A percentile compares a stretch with the other conserved stretches of the same genome.
These are phyloP conservation scores for Parochlus steinenii DNA, from an alignment of 2,888 invertebrate genomes.

Conservation along the genomic window DNA sequence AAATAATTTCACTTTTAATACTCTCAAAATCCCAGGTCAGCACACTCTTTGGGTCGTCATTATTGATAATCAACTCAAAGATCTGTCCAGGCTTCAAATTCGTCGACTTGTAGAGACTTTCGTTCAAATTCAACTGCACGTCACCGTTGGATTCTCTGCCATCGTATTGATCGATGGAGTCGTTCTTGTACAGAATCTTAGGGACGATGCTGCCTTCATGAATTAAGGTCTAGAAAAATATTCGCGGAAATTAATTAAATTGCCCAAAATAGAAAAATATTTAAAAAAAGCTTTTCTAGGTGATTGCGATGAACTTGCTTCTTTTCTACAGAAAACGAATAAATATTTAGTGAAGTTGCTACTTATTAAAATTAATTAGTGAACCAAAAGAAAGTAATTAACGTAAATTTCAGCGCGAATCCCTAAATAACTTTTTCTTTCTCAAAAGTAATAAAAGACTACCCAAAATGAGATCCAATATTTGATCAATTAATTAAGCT, in stretches of 20 bases:
- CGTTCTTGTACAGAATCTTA: constrained; percentile 62
- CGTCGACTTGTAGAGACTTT: constrained; percentile 26
- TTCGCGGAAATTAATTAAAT: constrained; percentile 2
- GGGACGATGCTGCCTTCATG: constrained; percentile 81
- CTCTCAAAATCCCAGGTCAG: constrained; percentile 96
- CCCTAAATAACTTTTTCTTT: too few species aligned
- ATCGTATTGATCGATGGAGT: constrained; percentile 13
- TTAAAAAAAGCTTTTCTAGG: too few species aligned
- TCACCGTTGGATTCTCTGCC: too few species aligned
- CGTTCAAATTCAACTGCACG: constrained; percentile 9
- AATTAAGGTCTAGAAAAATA: constrained; percentile 48
- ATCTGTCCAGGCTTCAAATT: constrained; percentile 35
- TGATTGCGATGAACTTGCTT: too few species aligned
- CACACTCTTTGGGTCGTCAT: constrained; percentile 73
- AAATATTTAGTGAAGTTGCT: too few species aligned
- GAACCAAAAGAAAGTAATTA: too few species aligned
- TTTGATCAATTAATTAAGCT: too few species aligned
- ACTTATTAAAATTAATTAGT: too few species aligned
- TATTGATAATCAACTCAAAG: constrained; percentile 60
- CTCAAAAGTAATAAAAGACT: too few species aligned
- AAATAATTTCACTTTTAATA: constrained; percentile 72
- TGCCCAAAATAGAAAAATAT: background rate
- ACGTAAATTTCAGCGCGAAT: too few species aligned
- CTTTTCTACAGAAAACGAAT: too few species aligned
- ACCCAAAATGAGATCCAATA: too few species aligned